A percentile compares a stretch with the other conserved stretches of the same genome.
Evolutionary conservation across 2,888 invertebrate species (phyloP).

Genomic region (Dromius quadrimaculatus): DNA sequence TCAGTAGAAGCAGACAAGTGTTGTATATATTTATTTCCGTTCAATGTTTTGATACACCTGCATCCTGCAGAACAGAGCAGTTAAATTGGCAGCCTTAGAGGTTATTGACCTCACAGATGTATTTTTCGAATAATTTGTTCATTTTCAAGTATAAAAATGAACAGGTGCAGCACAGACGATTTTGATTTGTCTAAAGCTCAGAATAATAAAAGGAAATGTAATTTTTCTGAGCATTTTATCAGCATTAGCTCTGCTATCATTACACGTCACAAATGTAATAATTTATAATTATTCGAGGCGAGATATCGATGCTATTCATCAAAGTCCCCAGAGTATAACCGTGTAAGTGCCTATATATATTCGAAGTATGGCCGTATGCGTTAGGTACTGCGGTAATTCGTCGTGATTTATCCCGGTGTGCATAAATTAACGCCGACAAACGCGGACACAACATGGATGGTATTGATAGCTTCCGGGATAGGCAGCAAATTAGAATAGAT

Average conservation of each 20-base stretch:
- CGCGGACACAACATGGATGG: conserved; percentile 13
- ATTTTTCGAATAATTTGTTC: no score
- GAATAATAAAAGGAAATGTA: no score
- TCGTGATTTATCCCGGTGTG: conserved; percentile 28
- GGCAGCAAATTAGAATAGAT: conserved; percentile 19
- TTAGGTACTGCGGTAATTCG: conserved; percentile 24
- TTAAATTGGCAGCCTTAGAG: no score
- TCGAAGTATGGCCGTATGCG: neutral
- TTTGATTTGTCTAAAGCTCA: no score
- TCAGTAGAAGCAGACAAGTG: no score
- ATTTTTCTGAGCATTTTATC: conserved; percentile 1
- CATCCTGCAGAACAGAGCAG: no score
- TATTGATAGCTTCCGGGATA: conserved; percentile 13
- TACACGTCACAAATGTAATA: neutral
- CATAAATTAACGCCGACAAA: conserved; percentile 26
- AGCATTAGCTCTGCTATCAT: neutral
- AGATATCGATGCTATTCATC: conserved; percentile 3
- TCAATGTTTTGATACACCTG: no score
- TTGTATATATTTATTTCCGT: no score
- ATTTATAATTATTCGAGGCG: conserved; percentile 9
- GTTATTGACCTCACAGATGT: no score
- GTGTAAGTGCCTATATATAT: neutral
- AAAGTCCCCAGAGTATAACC: neutral
- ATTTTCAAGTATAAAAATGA: no score
- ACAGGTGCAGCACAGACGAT: no score